Evolutionary conservation across 2,113 vertebrate species (phyloP).

Genomic region (Heptranchias perlo): DNA sequence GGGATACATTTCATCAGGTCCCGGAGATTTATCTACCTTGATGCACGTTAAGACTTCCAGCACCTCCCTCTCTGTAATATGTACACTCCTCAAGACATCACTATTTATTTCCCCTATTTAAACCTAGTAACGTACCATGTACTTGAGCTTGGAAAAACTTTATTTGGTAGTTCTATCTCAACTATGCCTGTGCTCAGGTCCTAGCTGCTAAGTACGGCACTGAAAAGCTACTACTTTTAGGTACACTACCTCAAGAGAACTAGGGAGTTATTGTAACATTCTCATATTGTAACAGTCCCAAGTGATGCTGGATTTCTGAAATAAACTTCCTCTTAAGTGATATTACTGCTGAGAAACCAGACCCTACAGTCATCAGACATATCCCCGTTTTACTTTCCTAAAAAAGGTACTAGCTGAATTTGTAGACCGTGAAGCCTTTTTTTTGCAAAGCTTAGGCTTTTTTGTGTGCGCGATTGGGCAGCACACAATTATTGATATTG

Average conservation of each 20-base stretch:
- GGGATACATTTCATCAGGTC: no score
- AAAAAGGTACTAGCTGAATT: not conserved
- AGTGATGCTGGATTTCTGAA: not conserved
- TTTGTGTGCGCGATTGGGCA: not conserved
- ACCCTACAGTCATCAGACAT: not conserved
- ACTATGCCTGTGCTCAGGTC: not conserved
- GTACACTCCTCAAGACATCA: no score
- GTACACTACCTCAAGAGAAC: not conserved
- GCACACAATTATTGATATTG: not conserved
- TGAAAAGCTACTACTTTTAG: not conserved
- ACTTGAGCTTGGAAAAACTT: not conserved
- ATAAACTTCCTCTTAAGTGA: not conserved
- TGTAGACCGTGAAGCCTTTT: not conserved
- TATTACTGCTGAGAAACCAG: not conserved
- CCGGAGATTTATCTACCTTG: no score
- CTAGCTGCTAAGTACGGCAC: not conserved
- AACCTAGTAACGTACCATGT: not conserved
- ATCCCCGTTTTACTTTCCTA: not conserved
- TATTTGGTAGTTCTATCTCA: not conserved
- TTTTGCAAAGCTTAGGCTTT: not conserved
- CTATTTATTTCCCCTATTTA: no score
- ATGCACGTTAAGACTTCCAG: no score
- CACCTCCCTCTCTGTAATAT: no score
- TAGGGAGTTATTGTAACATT: not conserved
- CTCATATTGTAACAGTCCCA: not conserved